These are phyloP conservation scores for Synanthedon tipuliformis DNA, from an alignment of 2,888 invertebrate genomes.

Conservation along the genomic window DNA sequence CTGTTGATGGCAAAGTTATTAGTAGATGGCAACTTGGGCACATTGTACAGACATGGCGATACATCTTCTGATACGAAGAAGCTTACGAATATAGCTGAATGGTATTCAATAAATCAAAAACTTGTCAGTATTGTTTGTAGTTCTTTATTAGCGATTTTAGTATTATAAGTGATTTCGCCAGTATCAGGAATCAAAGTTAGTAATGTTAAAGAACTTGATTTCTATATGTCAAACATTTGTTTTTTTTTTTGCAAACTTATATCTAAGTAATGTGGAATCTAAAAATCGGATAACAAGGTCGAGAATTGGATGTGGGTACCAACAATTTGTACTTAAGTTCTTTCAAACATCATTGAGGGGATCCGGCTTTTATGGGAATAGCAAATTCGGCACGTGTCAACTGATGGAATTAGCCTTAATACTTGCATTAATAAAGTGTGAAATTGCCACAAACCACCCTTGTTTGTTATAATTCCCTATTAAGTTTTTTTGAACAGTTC, in stretches of 20 bases:
- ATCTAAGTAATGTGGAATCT: neutral
- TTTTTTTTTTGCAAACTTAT: neutral
- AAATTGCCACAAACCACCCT: constrained; percentile 58
- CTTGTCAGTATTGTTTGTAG: too few relatives aligned
- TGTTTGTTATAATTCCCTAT: constrained; percentile 66
- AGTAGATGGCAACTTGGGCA: too few relatives aligned
- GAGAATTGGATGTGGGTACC: constrained; percentile 22
- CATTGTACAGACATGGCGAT: too few relatives aligned
- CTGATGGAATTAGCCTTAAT: constrained; percentile 65
- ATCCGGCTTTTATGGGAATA: constrained; percentile 56
- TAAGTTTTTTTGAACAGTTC: constrained; percentile 25
- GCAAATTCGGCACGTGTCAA: constrained; percentile 66
- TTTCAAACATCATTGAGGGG: constrained; percentile 21
- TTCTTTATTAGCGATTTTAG: too few relatives aligned
- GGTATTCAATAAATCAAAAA: too few relatives aligned
- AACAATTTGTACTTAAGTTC: constrained; percentile 14
- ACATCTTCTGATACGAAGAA: too few relatives aligned
- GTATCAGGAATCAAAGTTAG: too few relatives aligned
- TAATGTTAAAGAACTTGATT: too few relatives aligned
- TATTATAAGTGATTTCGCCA: too few relatives aligned
- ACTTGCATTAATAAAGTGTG: constrained; percentile 71
- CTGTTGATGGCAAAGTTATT: too few relatives aligned
- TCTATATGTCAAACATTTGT: too few relatives aligned
- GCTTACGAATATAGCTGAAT: too few relatives aligned
- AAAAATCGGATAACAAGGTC: constrained; percentile 17